Conservation (phyloP, 1,140 invertebrate genomes). For the Manduca sexta region DNA sequence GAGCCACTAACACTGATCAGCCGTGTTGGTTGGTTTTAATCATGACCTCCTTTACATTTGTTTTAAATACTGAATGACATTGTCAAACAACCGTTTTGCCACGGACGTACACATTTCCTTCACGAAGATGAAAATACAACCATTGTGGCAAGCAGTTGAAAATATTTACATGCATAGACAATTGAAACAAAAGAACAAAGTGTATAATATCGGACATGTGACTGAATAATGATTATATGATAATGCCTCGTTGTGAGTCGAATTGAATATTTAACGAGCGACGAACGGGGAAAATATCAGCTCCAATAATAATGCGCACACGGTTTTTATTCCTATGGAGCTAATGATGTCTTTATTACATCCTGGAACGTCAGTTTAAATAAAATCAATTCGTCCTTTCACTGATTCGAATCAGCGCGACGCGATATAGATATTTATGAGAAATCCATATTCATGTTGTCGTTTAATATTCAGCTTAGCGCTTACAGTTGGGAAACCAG, state of each 20-base stretch:
- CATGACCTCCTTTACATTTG: background rate
- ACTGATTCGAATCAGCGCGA: background rate
- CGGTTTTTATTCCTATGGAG: constrained; percentile 3
- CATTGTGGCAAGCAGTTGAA: background rate
- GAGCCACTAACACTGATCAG: background rate
- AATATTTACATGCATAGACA: constrained; percentile 17
- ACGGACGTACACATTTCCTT: background rate
- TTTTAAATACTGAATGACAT: background rate
- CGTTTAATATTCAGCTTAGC: too few species aligned
- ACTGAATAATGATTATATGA: constrained; percentile 49
- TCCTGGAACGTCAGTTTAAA: constrained; percentile 5
- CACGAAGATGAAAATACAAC: background rate
- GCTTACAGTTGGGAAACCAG: too few species aligned
- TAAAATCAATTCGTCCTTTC: background rate
- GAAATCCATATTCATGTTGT: too few species aligned
- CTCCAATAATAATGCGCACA: constrained; percentile 11
- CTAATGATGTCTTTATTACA: constrained; percentile 15
- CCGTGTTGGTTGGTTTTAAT: too few species aligned
- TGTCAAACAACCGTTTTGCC: background rate
- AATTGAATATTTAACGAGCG: constrained; percentile 43
- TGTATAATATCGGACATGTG: constrained; percentile 40
- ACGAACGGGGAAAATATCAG: constrained; percentile 30
- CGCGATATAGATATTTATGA: too few species aligned
- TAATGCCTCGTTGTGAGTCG: constrained; percentile 38
- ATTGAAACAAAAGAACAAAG: constrained; percentile 40